Base-by-base conservation (phyloP, 2,113 vertebrate genomes). In the Siniperca knerii region DNA sequence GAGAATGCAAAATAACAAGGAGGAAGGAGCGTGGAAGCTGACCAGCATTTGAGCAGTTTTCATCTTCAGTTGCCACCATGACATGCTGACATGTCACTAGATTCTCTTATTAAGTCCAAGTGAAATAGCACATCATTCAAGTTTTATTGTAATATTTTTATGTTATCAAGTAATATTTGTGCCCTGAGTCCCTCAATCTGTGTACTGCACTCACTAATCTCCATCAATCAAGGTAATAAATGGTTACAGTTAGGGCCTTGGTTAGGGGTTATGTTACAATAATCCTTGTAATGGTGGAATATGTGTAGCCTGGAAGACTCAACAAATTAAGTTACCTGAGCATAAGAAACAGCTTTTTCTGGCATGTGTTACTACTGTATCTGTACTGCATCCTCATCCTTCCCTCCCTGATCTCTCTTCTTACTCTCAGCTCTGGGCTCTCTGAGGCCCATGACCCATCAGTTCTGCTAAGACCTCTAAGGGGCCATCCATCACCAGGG, bases 401-500 rank as follows among this genome's bases (percentile, higher is more conserved):
- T 80, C 29, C 48, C 69, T 64, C 35, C 15, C 61, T 81, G 71
- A 57, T 87, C 62, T 18, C 66, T 73, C 84, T 91, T 46, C 76
- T 80, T 76, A 46, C 75, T 86, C 85, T 68, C 70, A 81, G 84
- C 87, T 81, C 91, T 67, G 72, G 82, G 76, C 83, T 88, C 86
- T 87, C 78, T n/a, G 54, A 82, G 77, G 89, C 88, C 87, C 82
- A 72, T 92, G 92, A 93, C 92, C 94, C 93, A 92, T 92, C 91
- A 90, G 89, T 92, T 91, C 87, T 91, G 92, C 84, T 65, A 81
- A 85, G 88, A 93, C 91, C 91, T 93, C 92, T 74, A 64, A 93
- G 92, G 90, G 82, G 79, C 93, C 90, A 95, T 96, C 93, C 95
- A 96, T 96, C 96, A 96, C 90, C 66, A 72, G 37, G 82, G 68